Percentiles rank a stretch among this genome's conserved stretches.
Conservation (phyloP, 2,113 vertebrate genomes). For the Chlamydotis undulata region DNA sequence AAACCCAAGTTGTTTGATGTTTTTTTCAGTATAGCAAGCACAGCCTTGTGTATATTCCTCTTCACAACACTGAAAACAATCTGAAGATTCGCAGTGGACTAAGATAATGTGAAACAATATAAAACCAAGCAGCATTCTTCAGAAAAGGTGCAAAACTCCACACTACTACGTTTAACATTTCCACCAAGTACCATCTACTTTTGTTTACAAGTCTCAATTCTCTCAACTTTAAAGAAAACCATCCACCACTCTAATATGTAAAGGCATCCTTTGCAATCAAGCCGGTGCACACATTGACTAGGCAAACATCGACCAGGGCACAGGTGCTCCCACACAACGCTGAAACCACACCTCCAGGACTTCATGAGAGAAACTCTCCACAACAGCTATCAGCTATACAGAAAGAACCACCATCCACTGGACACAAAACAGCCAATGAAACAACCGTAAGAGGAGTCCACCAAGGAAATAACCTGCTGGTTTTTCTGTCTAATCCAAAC, state of each 20-base stretch:
- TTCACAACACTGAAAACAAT: not conserved
- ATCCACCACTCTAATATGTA: not conserved
- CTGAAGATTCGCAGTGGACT: not conserved
- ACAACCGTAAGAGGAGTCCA: not conserved
- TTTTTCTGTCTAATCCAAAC: not conserved
- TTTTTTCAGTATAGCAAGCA: not conserved
- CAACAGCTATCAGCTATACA: not conserved
- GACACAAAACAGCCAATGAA: not conserved
- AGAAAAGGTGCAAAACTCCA: not conserved
- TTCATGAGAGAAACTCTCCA: not conserved
- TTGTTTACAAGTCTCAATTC: not conserved
- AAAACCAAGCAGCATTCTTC: not conserved
- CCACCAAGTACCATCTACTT: not conserved
- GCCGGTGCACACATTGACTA: accelerated
- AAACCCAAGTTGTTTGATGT: not conserved
- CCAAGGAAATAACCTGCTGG: not conserved
- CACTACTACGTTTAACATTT: not conserved
- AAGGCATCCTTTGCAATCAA: not conserved
- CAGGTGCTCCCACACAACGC: not conserved
- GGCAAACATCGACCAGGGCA: accelerated
- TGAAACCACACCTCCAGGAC: not conserved
- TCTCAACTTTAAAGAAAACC: not conserved
- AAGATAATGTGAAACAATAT: not conserved
- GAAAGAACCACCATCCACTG: not conserved
- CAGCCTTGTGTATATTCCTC: not conserved